Conservation (phyloP, 2,113 vertebrate species). For the Gymnorhina tibicen region DNA sequence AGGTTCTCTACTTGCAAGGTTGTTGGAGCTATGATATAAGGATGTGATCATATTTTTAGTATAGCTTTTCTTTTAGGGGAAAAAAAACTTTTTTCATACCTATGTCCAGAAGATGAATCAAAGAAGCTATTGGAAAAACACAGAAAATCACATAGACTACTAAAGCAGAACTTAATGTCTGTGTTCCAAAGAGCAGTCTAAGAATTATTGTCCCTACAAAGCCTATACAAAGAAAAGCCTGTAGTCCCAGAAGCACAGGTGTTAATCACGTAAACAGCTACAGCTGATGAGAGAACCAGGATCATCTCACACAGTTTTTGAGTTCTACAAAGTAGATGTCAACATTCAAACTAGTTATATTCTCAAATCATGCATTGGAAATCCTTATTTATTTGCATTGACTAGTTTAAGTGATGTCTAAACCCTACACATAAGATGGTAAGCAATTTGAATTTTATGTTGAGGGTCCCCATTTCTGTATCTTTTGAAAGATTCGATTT, state of each 20-base stretch:
- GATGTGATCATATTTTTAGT: background rate
- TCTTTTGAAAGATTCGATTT: background rate
- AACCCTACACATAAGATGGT: background rate
- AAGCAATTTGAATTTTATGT: background rate
- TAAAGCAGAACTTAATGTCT: background rate
- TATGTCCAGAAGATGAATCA: background rate
- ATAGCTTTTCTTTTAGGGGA: rapidly evolving
- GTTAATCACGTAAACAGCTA: background rate
- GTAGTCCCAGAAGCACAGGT: background rate
- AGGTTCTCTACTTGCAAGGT: background rate
- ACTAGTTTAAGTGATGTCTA: background rate
- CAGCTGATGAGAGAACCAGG: background rate
- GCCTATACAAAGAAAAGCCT: background rate
- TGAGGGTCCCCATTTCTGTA: background rate
- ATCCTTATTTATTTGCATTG: background rate
- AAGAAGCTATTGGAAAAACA: background rate
- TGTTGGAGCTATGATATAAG: background rate
- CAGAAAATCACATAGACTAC: background rate
- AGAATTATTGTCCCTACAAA: background rate
- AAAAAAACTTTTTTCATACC: background rate
- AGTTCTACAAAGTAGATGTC: background rate
- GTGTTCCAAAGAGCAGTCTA: background rate
- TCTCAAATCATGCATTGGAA: background rate
- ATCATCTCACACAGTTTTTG: background rate
- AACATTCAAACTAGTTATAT: background rate